Percentiles rank a stretch among this genome's conserved stretches.
Conservation (phyloP, 92 coral and sea anemone genomes). For the Porites divaricata region DNA sequence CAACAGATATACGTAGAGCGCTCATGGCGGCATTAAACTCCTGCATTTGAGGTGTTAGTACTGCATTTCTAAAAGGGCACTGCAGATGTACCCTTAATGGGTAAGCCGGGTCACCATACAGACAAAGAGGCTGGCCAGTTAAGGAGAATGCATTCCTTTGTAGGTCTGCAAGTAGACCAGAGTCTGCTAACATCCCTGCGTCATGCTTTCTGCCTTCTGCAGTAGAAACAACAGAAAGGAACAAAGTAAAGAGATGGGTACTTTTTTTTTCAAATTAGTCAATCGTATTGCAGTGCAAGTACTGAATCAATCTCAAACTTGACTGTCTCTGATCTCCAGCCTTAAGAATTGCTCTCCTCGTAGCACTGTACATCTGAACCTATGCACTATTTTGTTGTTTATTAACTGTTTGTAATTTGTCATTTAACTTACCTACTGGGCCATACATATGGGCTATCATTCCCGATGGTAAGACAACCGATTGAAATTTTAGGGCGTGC, state of each 20-base stretch:
- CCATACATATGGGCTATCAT: too few relatives aligned
- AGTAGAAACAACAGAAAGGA: neutral
- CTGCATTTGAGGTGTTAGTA: conserved; percentile 25
- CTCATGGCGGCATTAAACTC: conserved; percentile 49
- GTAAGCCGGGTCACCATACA: conserved; percentile 45
- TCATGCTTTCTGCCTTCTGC: too few relatives aligned
- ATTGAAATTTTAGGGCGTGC: neutral
- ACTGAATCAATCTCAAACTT: too few relatives aligned
- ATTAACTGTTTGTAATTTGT: too few relatives aligned
- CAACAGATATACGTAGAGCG: conserved; percentile 35
- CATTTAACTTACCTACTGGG: too few relatives aligned
- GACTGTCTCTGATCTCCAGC: too few relatives aligned
- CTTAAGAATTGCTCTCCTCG: too few relatives aligned
- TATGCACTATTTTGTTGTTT: too few relatives aligned
- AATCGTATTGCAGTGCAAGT: neutral
- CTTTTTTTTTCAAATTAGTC: neutral
- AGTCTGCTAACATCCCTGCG: conserved; percentile 30
- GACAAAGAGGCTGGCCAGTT: conserved; percentile 36
- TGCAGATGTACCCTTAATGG: conserved; percentile 45
- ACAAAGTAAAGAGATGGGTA: neutral
- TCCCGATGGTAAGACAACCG: too few relatives aligned
- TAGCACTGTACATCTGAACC: too few relatives aligned
- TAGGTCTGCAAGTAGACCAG: conserved; percentile 11
- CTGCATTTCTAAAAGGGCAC: conserved; percentile 32
- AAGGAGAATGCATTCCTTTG: conserved; percentile 18